Evolutionary conservation across 2,797 vertebrate genomes (phyloP).

Genomic region (Fringilla coelebs): DNA sequence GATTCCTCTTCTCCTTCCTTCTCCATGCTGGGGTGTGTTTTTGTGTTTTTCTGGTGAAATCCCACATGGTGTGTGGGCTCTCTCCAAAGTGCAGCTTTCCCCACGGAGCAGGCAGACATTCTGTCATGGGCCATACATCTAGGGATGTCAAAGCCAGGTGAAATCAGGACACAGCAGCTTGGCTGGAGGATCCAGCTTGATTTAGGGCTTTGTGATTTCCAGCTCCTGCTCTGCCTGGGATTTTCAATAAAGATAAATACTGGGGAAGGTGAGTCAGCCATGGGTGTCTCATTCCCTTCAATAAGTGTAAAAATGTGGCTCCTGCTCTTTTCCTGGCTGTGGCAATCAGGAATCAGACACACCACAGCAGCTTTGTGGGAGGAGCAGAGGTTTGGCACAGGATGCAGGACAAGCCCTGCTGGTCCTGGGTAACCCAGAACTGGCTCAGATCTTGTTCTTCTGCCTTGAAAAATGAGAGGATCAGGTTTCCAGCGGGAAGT

Average conservation of each 20-base stretch:
- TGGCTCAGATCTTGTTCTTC: neutral
- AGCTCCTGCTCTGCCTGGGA: neutral
- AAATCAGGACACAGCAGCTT: neutral
- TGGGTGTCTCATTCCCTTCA: neutral
- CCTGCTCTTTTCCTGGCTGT: neutral
- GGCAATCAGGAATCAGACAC: neutral
- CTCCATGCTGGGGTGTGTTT: neutral
- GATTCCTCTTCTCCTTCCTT: neutral
- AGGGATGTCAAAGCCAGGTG: neutral
- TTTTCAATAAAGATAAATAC: neutral
- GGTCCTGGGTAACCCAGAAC: neutral
- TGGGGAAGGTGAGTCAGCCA: neutral
- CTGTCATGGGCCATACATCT: neutral
- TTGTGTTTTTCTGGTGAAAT: neutral
- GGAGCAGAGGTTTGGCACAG: neutral
- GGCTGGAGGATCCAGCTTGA: neutral
- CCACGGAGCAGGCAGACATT: rapidly evolving
- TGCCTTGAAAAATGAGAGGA: neutral
- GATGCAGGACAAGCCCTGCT: neutral
- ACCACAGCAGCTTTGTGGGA: neutral
- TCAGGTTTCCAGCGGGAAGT: neutral
- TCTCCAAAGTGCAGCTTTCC: neutral
- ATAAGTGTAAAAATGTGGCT: neutral
- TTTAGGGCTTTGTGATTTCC: neutral
- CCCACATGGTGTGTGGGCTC: neutral